These are phyloP conservation scores for Capricornis sumatraensis DNA, from an alignment of 2,113 vertebrate species.

Conservation along the genomic window DNA sequence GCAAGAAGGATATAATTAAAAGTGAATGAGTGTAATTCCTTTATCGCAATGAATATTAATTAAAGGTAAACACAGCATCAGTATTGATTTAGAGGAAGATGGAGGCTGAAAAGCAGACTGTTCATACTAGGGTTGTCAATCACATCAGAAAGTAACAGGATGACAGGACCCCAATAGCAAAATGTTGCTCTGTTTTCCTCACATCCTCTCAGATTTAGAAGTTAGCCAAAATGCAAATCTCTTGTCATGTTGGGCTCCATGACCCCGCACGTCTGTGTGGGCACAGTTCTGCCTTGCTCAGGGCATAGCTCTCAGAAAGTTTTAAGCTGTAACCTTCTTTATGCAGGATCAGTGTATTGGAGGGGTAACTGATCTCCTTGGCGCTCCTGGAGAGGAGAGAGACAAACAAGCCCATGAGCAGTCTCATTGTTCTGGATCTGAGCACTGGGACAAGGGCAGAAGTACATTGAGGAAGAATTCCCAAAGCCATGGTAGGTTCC, in stretches of 20 bases:
- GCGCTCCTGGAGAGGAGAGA: neutral
- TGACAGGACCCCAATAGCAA: neutral
- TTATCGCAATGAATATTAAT: slow-evolving; percentile 82
- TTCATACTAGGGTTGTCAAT: slow-evolving; percentile 18
- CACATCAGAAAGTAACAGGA: neutral
- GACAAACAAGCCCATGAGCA: neutral
- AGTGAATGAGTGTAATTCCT: slow-evolving; percentile 78
- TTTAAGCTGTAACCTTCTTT: neutral
- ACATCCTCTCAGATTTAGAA: neutral
- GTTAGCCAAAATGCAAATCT: neutral
- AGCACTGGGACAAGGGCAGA: neutral
- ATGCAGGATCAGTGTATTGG: neutral
- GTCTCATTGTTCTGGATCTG: neutral
- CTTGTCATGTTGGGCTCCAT: neutral
- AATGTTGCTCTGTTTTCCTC: slow-evolving; percentile 5
- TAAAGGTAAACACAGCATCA: slow-evolving; percentile 79
- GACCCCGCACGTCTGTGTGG: neutral
- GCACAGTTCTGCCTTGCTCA: neutral
- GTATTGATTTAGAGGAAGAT: slow-evolving; percentile 77
- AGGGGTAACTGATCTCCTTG: neutral
- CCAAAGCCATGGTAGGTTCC: neutral
- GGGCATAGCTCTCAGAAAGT: neutral
- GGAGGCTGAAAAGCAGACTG: slow-evolving; percentile 66
- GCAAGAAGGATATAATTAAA: slow-evolving; percentile 78
- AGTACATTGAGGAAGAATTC: neutral